Conservation (phyloP, 1,140 invertebrate genomes). For the Phocides pigmalion region DNA sequence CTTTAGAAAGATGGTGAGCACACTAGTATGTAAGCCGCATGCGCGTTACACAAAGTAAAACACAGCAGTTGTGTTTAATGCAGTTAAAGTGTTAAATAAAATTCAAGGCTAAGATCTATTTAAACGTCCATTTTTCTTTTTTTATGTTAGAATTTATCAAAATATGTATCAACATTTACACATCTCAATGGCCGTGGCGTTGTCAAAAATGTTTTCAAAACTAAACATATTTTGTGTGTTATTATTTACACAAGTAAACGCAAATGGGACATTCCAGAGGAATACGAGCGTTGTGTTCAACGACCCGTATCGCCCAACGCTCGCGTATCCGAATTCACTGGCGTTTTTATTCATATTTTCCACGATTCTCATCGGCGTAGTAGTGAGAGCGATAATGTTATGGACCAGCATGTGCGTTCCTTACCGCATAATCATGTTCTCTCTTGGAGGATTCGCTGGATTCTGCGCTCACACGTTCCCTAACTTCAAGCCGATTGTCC, state of each 20-base stretch:
- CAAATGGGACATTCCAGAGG: not conserved
- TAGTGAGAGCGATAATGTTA: conserved; percentile 63
- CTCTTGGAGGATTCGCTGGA: conserved; percentile 60
- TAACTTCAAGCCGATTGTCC: conserved; percentile 57
- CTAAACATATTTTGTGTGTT: not conserved
- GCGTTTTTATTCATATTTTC: conserved; percentile 62
- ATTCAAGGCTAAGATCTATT: too few relatives aligned
- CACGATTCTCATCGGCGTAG: conserved; percentile 60
- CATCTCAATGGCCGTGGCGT: not conserved
- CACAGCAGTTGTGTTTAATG: too few relatives aligned
- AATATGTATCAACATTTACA: not conserved
- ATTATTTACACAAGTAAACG: not conserved
- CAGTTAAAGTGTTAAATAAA: too few relatives aligned
- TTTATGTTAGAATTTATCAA: too few relatives aligned
- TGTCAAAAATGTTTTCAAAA: not conserved
- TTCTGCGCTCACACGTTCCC: conserved; percentile 61
- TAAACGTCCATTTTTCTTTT: too few relatives aligned
- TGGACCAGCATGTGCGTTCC: conserved; percentile 60
- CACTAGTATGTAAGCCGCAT: too few relatives aligned
- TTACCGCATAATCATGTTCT: conserved; percentile 69
- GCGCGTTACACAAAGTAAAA: too few relatives aligned
- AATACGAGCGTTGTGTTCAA: conserved; percentile 41
- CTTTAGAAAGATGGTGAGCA: too few relatives aligned
- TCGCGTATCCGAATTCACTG: conserved; percentile 58
- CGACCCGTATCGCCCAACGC: conserved; percentile 45